Base-by-base conservation (phyloP, 2,113 vertebrate species). In the Edolisoma coerulescens region DNA sequence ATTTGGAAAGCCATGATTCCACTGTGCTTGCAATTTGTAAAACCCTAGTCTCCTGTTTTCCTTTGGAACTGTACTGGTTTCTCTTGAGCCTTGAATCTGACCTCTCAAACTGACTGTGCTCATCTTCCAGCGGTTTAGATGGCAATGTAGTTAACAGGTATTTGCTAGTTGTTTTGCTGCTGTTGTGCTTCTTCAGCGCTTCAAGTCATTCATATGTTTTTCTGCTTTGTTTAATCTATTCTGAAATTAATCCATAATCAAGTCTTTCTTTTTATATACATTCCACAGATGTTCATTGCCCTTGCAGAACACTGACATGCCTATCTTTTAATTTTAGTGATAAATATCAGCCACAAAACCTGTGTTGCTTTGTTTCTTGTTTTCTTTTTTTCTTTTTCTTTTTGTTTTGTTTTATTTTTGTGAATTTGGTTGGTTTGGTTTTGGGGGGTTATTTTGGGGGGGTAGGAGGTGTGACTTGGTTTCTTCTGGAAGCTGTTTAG, bases 161-260 rank as follows among this genome's bases (percentile, higher is more conserved):
- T 71, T 91, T 94, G 63, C 30, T 67, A 13, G 22, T 41, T 24
- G 16, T 59, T 91, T 75, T 85, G 70, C 27, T 90, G 57, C 60
- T 60, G 3, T 49, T 91, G 32, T 50, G 17, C 41, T 91, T 28
- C 50, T 92, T 70, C 27, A 33, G 11, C 44, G 26, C 70, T 93
- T 68, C 30, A 26, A 86, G 54, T 32, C 47, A 56, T 90, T 74
- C 70, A 23, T 65, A 26, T 12, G 16, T 78, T 91, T 73, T 93
- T 87, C 67, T 83, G 45, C 75, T 88, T 95, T 7, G 9, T 93
- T 94, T 94, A 59, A 64, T 82, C 35, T 94, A 47, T 87, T 84
- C 56, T 85, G 53, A 89, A 83, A 85, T 69, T 42, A 52, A 86
- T 84, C 64, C 50, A 61, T 76, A 57, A 50, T 84, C 3, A 26